Evolutionary conservation across 2,888 invertebrate species (phyloP), one percentile per base, ranked within the genome.

Genomic region (Philhelius pedissequus): DNA sequence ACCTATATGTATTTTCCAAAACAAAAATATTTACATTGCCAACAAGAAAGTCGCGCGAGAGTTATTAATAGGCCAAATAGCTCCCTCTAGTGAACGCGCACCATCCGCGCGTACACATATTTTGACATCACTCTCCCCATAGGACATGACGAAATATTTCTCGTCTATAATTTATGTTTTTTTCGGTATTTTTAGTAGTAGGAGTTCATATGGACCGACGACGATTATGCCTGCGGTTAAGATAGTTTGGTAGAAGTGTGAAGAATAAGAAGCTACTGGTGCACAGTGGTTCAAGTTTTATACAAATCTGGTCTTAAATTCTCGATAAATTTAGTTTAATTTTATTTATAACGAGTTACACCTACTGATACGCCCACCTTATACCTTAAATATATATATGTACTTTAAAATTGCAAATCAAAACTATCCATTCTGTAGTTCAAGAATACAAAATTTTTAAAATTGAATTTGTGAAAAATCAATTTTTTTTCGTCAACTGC

Each of bases 71-170:
- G 80, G 56, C 64, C 50, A 58, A 58, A 35, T 75, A 64, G 62
- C 38, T 68, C 66, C 48, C 58, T 40, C 75, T 54, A 45, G 43
- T 60, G 74, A 68, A 45, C 48, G 32, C 22, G 64, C 30, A 32
- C 45, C 30, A 48, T 60, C 48, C 9, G 6, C 48, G 52, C 83
- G 74, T 75, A 80, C 70, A 76, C 84, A 76, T 84, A 84, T 84
- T 84, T 84, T 84, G 84, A 80, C 84, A 84, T 84, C 75, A 80
- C 80, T 84, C 84, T 75, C 80, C 76, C 74, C 71, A 68, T 75
- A 68, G 71, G 80, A 84, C 84, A 84, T 84, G 84, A 84, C 80
- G 84, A 84, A 84, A 84, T 80, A 84, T 84, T 56, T 56, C 60
- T 71, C 80, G 40, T 80, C 80, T 84, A n/a, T n/a, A 80, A 84